Conservation (phyloP, 2,797 vertebrate species). For the Sternotherus odoratus region DNA sequence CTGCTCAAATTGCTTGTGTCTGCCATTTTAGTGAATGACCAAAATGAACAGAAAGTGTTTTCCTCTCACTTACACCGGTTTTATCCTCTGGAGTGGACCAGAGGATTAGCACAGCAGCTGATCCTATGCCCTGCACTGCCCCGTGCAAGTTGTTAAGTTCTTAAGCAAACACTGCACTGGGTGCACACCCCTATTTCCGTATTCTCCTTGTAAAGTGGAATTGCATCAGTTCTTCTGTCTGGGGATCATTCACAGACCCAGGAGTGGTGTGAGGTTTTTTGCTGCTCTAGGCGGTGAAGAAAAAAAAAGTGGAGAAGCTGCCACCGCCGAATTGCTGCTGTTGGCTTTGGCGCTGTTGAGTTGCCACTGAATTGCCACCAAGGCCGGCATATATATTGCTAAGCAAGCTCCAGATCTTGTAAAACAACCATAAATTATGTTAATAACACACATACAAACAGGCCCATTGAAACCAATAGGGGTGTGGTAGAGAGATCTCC, state of each 20-base stretch:
- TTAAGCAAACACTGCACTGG: neutral
- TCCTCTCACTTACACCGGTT: neutral
- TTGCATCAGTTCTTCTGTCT: neutral
- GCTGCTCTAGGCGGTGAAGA: too few relatives aligned
- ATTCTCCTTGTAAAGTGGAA: neutral
- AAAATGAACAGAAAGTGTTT: neutral
- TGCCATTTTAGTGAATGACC: accelerated
- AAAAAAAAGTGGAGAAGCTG: too few relatives aligned
- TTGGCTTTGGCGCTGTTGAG: too few relatives aligned
- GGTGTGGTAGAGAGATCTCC: too few relatives aligned
- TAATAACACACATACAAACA: slow-evolving; percentile 12
- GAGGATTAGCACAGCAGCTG: neutral
- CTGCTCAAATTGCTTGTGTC: neutral
- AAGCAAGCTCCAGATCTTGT: slow-evolving; percentile 15
- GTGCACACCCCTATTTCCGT: neutral
- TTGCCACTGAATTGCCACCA: too few relatives aligned
- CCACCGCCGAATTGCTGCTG: too few relatives aligned
- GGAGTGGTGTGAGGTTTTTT: too few relatives aligned
- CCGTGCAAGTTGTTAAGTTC: neutral
- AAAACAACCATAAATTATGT: slow-evolving; percentile 17
- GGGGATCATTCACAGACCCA: neutral
- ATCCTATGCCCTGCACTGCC: neutral
- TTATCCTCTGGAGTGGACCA: neutral
- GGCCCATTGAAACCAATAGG: neutral
- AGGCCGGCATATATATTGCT: neutral